Percentiles rank a stretch among this genome's conserved stretches.
Evolutionary conservation across 2,888 invertebrate genomes (phyloP).

Genomic region (Polydrusus tereticollis): DNA sequence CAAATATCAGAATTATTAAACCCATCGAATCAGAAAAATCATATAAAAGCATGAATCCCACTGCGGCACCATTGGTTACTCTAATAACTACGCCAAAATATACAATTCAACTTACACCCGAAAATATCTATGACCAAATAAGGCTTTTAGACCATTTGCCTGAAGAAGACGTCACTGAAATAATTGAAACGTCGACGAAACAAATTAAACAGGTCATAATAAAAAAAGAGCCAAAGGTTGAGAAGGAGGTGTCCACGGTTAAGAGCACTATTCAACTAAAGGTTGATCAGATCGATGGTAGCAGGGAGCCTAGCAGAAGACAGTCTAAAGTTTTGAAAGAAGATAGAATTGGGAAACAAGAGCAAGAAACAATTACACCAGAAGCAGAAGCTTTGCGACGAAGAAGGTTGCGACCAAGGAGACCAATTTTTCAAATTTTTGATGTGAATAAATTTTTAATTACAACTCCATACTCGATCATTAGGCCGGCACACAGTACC

Average conservation of each 20-base stretch:
- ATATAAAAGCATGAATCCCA: not conserved
- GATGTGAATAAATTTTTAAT: constrained; percentile 50
- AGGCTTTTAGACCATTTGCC: constrained; percentile 56
- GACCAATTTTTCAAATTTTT: constrained; percentile 49
- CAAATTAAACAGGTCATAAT: not conserved
- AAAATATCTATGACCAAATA: constrained; percentile 62
- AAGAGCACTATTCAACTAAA: not conserved
- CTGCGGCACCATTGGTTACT: constrained; percentile 45
- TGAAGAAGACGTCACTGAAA: constrained; percentile 26
- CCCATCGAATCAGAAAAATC: not conserved
- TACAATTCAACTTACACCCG: constrained; percentile 58
- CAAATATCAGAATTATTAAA: not conserved
- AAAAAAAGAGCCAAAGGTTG: not conserved
- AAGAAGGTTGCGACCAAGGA: constrained; percentile 31
- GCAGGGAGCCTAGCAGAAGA: constrained; percentile 12
- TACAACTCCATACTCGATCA: constrained; percentile 39
- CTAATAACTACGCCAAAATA: constrained; percentile 60
- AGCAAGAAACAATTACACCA: not conserved
- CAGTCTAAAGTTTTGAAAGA: constrained; percentile 29
- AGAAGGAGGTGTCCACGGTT: not conserved
- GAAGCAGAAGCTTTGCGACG: constrained; percentile 46
- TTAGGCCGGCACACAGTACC: constrained; percentile 48
- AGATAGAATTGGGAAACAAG: not conserved
- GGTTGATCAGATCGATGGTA: not conserved
- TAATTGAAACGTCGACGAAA: constrained; percentile 5